Conservation (phyloP, 1,140 invertebrate species). For the Zelostemma sp. region DNA sequence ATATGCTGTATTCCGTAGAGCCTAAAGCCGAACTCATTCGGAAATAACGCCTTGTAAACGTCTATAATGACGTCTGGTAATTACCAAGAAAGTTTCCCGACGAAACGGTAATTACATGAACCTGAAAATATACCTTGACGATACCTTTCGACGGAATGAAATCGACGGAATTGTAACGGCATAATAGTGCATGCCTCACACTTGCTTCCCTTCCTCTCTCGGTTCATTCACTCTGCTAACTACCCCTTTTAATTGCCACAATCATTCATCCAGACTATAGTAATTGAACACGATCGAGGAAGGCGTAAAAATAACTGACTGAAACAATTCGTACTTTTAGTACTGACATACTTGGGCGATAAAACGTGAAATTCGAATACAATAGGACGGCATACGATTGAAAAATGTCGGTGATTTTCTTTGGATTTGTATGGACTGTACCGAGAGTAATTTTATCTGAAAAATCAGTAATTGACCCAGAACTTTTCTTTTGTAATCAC, state of each 20-base stretch:
- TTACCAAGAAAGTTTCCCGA: constrained; percentile 57
- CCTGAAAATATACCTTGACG: constrained; percentile 45
- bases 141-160: constrained; percentile 45
- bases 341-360: not conserved
- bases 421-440: too few species aligned
- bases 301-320: not conserved
- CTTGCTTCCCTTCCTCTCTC: not conserved
- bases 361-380: not conserved
- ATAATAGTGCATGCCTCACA: constrained; percentile 14
- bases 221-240: not conserved
- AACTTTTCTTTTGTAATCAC: too few species aligned
- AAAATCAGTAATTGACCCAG: too few species aligned
- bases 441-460: too few species aligned
- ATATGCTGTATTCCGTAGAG: constrained; percentile 54
- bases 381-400: too few species aligned
- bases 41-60: constrained; percentile 47
- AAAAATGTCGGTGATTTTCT: not conserved
- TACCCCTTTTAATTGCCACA: constrained; percentile 7
- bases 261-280: constrained; percentile 13
- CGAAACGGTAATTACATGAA: constrained; percentile 57
- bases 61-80: constrained; percentile 58
- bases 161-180: constrained; percentile 35
- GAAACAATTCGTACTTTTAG: not conserved
- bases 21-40: constrained; percentile 41
- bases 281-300: not conserved